Evolutionary conservation across 2,888 invertebrate genomes (phyloP), one percentile per base, ranked within the genome.

Genomic region (Cerastoderma edule): DNA sequence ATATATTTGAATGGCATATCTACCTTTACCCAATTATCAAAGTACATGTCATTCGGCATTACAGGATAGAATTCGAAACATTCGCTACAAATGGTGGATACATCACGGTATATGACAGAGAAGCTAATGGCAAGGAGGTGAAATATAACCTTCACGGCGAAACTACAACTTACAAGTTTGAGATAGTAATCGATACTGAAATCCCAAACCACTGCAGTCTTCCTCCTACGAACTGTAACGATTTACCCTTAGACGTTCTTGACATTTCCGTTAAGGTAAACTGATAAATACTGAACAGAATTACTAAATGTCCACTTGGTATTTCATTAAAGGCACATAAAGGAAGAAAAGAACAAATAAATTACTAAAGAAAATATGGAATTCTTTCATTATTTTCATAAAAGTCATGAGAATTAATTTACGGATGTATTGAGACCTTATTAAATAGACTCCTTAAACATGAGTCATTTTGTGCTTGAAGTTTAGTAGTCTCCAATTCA

Each of bases 11-110:
- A n/a, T n/a, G n/a, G n/a, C n/a, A n/a, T n/a, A n/a, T n/a, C n/a
- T n/a, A n/a, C n/a, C n/a, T n/a, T n/a, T n/a, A n/a, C n/a, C n/a
- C n/a, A n/a, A n/a, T n/a, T n/a, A n/a, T n/a, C n/a, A n/a, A n/a
- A n/a, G n/a, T n/a, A n/a, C n/a, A n/a, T n/a, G n/a, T n/a, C n/a
- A n/a, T n/a, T n/a, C n/a, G n/a, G n/a, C n/a, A n/a, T n/a, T n/a
- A n/a, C 44, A 71, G 71, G 32, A 32, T 71, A 2, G 27, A 24
- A 27, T 64, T 71, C 53, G 46, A 8, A 3, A 33, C 44, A 1
- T 71, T 22, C 44, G 54, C 48, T n/a, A 71, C 39, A 1, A 71
- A 71, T 48, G 71, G 71, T 6, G 71, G 71, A 16, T 54, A 65
- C 44, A 39, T 71, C 19, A 53, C 56, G 4, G 32, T 65, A 27